Evolutionary conservation across 2,797 vertebrate genomes (phyloP).

Genomic region (Sebastes reedi): DNA sequence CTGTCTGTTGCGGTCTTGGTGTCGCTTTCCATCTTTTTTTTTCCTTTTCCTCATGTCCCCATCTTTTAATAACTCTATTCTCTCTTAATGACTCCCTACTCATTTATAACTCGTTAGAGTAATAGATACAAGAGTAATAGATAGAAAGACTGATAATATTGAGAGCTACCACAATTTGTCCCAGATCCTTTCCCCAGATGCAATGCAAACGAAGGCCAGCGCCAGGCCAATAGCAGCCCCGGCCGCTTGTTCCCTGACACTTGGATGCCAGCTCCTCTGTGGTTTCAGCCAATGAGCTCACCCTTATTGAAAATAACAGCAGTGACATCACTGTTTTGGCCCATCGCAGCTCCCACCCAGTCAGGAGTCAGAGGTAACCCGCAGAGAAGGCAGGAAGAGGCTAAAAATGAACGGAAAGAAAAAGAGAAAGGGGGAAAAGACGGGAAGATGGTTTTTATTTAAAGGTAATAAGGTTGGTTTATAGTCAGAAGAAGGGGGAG

Average conservation of each 20-base stretch:
- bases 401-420: constrained; percentile 60
- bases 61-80: not conserved
- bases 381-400: constrained; percentile 43
- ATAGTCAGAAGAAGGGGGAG: constrained; percentile 28
- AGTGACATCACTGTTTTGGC: constrained; percentile 76
- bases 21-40: not conserved
- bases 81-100: not conserved
- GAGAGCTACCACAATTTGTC: constrained; percentile 32
- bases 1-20: constrained; percentile 28
- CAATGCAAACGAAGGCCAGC: constrained; percentile 21
- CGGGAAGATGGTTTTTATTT: constrained; percentile 56
- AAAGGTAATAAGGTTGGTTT: constrained; percentile 58
- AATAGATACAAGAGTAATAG: not conserved
- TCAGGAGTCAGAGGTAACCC: constrained; percentile 66
- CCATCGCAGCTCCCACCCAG: constrained; percentile 55
- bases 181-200: constrained; percentile 64
- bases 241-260: constrained; percentile 67
- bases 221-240: constrained; percentile 14
- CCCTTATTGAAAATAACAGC: constrained; percentile 70
- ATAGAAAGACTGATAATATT: constrained; percentile 15
- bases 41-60: not conserved
- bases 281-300: constrained; percentile 81
- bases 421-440: constrained; percentile 9
- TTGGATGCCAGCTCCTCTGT: constrained; percentile 74
- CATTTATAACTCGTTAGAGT: not conserved